Base-by-base conservation (phyloP, 2,888 invertebrate genomes). In the Gonocerus acuteangulatus region DNA sequence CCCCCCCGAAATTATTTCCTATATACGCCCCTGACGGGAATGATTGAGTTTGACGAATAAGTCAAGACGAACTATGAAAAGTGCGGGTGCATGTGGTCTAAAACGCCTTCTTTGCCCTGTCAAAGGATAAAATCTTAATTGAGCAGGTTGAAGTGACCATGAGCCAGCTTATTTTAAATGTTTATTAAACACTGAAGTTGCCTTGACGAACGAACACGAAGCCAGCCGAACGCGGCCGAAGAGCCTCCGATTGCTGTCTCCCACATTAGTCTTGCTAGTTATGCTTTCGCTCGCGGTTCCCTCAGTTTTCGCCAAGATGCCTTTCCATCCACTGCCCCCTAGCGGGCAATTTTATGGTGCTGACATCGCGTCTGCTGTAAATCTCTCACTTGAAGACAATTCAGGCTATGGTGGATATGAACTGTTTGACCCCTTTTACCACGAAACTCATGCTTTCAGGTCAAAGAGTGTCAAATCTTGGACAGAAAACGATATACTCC, bases 401-500 rank as follows among this genome's bases (percentile, higher is more conserved):
- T 54, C 19, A 15, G 48, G 16, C 18, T 19, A 16, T 11, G 51
- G 23, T 11, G 27, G 18, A 13, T 62, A 21, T 23, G 62, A 52
- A 39, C 19, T 21, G 1, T 48, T n/a, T 11, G 27, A 44, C 21
- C 39, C 18, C n/a, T 9, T 9, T 2, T 60, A 51, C 22, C 19
- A 11, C 1, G 45, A 56, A 16, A 44, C 16, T n/a, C 27, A 32
- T 15, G 78, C 78, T 45, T 82, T 81, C 81, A 75, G 75, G 63
- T 74, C 74, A 69, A 82, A 81, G 69, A 74, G 75, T 47, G 73
- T 81, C 34, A 71, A 72, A 64, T 75, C 78, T 15, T 82, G 82
- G 82, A 78, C 72, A 65, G 77, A 78, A 61, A 77, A 78, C 13
- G 82, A 82, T 70, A 78, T 81, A 42, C 74, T 78, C 60, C 76